Conservation (phyloP, 2,113 vertebrate genomes). For the Bolborhynchus lineola region DNA sequence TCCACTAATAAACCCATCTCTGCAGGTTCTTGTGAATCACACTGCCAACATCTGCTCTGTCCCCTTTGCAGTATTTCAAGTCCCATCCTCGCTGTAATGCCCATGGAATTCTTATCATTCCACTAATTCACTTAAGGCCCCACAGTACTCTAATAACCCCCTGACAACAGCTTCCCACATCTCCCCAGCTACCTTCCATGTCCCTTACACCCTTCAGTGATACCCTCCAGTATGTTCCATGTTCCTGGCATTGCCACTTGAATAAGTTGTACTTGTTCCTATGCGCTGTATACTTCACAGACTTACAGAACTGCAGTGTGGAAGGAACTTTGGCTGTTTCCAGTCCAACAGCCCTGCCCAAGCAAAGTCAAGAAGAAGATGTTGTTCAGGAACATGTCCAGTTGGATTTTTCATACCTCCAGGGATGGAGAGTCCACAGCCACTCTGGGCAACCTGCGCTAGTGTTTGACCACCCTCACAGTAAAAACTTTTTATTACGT, state of each 20-base stretch:
- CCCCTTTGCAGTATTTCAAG: background rate
- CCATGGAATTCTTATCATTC: accelerated
- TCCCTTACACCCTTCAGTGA: background rate
- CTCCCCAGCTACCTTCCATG: background rate
- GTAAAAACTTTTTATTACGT: background rate
- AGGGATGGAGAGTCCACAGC: background rate
- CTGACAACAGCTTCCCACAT: background rate
- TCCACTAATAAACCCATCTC: background rate
- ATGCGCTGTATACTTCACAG: background rate
- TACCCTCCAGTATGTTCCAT: background rate
- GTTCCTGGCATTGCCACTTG: accelerated
- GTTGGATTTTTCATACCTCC: background rate
- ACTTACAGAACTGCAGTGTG: background rate
- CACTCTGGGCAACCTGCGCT: background rate
- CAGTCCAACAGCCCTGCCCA: background rate
- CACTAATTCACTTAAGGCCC: background rate
- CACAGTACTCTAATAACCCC: background rate
- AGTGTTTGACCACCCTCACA: background rate
- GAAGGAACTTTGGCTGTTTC: background rate
- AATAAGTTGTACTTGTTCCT: background rate
- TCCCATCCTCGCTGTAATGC: background rate
- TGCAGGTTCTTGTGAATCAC: background rate
- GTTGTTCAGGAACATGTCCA: background rate
- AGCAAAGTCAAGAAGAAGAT: background rate
- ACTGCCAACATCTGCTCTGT: background rate